Conservation (phyloP, 30 jellyfish, hydroid and myxozoan genomes). For the Nemopilema nomurai region DNA sequence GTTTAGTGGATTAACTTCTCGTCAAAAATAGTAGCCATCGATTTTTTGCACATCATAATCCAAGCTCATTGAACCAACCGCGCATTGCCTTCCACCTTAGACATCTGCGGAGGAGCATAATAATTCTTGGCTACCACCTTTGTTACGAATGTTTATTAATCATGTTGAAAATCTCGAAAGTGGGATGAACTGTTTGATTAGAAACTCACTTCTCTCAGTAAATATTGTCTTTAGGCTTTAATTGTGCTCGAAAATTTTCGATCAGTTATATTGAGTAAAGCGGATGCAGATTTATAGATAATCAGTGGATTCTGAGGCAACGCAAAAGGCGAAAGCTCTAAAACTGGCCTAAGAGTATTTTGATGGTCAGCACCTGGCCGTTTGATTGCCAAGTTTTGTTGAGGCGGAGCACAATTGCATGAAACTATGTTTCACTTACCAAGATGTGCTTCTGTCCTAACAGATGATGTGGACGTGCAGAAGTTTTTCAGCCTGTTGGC, state of each 20-base stretch:
- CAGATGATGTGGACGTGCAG: conserved; percentile 70
- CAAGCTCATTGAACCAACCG: not conserved
- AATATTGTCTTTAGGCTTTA: not conserved
- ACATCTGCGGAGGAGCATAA: not conserved
- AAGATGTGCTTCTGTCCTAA: conserved; percentile 59
- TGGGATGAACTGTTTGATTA: not conserved
- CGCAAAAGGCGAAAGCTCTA: not conserved
- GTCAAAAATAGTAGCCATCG: too few species aligned
- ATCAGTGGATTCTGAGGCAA: not conserved
- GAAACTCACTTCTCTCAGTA: not conserved
- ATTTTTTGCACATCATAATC: too few species aligned
- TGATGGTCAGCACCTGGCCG: not conserved
- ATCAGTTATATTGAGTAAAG: not conserved
- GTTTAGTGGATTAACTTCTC: too few species aligned
- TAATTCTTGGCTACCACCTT: not conserved
- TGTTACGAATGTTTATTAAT: not conserved
- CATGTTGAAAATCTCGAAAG: not conserved
- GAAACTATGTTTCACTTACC: conserved; percentile 53
- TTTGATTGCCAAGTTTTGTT: not conserved
- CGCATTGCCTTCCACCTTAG: not conserved
- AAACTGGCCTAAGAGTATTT: not conserved
- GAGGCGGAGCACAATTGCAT: not conserved
- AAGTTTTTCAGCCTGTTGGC: conserved; percentile 63
- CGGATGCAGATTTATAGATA: not conserved
- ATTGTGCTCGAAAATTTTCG: not conserved